Evolutionary conservation across 2,888 invertebrate genomes (phyloP), one percentile per base, ranked within the genome.

Genomic region (Tortricodes alternella): DNA sequence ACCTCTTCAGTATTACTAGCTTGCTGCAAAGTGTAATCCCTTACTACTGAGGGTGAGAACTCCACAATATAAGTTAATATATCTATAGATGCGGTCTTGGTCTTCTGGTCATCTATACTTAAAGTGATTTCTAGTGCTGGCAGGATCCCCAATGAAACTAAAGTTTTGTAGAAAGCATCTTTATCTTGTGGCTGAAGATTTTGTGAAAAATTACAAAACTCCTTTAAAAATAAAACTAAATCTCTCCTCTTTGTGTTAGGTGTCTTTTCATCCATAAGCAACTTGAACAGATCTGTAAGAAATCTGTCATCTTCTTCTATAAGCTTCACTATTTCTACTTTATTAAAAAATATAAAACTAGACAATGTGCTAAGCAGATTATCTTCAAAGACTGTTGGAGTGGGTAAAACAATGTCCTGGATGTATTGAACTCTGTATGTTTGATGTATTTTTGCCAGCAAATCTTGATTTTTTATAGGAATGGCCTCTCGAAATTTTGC

Each of bases 341-440:
- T 99, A 92, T 99, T 99, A 92, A 99, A 99, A 93, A 98, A 99
- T 89, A 99, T 97, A 92, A 99, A 99, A 92, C 98, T 99, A 81
- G 97, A 97, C 75, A 99, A 92, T 60, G 98, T 98, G 74, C 98
- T 98, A 65, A 99, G 93, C 94, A 99, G 95, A 85, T 99, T 99
- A 86, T 99, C 99, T 83, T 99, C 99, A 88, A 99, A 99, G 71
- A 99, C 97, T 67, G 98, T 98, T 8, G 99, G 99, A 44, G 99
- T 98, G 18, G 99, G 99, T 78, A 99, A 92, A 73, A 99, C 99
- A 72, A 99, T 98, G 90, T 99, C 99, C 80, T 97, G 97, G 74
- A 99, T 99, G 89, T 99, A 99, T 92, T 99, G 99, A 76, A 99
- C 99, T 84, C 99, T 94, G 91, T 99, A 99, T 53, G 99, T 99